Evolutionary conservation across 2,888 invertebrate genomes (phyloP), one percentile per base, ranked within the genome.

Genomic region (Drosophila putrida): DNA sequence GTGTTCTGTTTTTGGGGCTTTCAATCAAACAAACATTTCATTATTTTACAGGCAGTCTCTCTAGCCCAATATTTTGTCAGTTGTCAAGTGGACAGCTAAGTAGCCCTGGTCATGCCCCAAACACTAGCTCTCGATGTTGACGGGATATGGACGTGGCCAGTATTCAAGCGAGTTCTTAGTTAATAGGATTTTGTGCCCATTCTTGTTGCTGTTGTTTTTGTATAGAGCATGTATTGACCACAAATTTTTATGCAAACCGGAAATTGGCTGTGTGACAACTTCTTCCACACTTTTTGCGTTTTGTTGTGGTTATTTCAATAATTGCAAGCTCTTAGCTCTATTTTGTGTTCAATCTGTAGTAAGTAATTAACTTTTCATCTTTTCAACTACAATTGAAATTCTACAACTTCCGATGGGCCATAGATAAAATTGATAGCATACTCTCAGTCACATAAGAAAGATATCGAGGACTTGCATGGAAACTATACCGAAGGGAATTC

Each of bases 1-100:
- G 27, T 50, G 9, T 44, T 44, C 25, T 25, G 44, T 50, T 51
- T 54, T 58, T 31, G 13, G 58, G 44, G 20, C 64, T 55, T 58
- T 69, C 69, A 71, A 75, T 80, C 85, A 84, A 66, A 82, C 82
- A 82, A 82, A 72, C 67, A 80, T 82, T 84, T 67, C 60, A 84
- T 68, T 80, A 80, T 72, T 72, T 82, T 70, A 43, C 63, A 43
- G 43, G 31, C 70, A 71, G 51, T 47, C 79, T 60, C 69, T 69
- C 61, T 59, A 72, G 72, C 54, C 75, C 69, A 72, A 75, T 82
- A 75, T 62, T 77, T 77, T 62, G 73, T 66, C 69, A 73, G 55
- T 41, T 57, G 58, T 61, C 44, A 60, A 69, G 47, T 69, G 62
- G 39, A 28, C 31, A 57, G 4, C 15, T 39, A 47, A 46, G 28